A percentile compares a stretch with the other conserved stretches of the same genome.
These are phyloP conservation scores for Magallana gigas DNA, from an alignment of 1,140 invertebrate species.

Conservation along the genomic window DNA sequence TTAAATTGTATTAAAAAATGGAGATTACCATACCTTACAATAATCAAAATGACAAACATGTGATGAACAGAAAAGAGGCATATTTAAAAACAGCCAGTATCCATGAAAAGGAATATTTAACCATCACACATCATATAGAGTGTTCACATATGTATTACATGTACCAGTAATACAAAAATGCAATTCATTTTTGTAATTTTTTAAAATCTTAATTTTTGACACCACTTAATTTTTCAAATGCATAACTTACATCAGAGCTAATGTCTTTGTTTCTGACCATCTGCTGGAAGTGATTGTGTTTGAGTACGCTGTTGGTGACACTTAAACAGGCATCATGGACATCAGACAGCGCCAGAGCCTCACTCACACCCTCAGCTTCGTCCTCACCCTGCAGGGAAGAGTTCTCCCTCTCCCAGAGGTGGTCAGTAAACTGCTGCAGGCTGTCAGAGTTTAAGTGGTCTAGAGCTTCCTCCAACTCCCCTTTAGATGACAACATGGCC, in stretches of 20 bases:
- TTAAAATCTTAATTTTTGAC: no score
- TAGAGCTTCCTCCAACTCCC: slow-evolving; percentile 57
- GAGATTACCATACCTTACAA: no score
- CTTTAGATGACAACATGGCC: slow-evolving; percentile 59
- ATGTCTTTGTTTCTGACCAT: slow-evolving; percentile 64
- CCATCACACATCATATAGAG: no score
- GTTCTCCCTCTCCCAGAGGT: slow-evolving; percentile 59
- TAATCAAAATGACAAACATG: no score
- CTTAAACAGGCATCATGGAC: slow-evolving; percentile 60
- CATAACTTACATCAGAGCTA: slow-evolving; percentile 65
- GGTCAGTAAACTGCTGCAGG: slow-evolving; percentile 62
- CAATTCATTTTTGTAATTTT: no score
- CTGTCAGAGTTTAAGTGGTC: slow-evolving; percentile 54
- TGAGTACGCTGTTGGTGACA: slow-evolving; percentile 70
- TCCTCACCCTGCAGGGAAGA: background rate
- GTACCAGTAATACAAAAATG: no score
- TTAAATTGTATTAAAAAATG: no score
- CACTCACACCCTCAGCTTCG: background rate
- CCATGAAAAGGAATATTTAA: no score
- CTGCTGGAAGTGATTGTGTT: slow-evolving; percentile 65
- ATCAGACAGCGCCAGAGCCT: slow-evolving; percentile 42
- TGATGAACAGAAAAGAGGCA: no score
- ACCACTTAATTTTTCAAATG: background rate
- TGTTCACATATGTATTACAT: no score
- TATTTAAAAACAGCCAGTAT: no score